A percentile compares a stretch with the other conserved stretches of the same genome.
These are phyloP conservation scores for Chrysina gloriosa DNA, from an alignment of 2,888 invertebrate species.

Conservation along the genomic window DNA sequence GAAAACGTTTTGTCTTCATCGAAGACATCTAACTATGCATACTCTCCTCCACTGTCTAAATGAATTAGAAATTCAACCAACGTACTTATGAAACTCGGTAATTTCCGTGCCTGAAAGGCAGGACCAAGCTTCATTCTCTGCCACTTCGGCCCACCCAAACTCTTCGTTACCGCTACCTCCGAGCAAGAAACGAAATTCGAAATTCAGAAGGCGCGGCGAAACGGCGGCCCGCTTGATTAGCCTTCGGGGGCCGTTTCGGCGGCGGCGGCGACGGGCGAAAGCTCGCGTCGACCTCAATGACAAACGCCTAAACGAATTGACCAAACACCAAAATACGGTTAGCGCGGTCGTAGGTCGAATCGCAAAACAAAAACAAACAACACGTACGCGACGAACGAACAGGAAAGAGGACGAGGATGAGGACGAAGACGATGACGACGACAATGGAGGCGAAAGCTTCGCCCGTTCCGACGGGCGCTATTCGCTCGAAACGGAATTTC, in stretches of 20 bases:
- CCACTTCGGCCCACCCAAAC: too few relatives aligned
- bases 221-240: slow-evolving; percentile 54
- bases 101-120: too few relatives aligned
- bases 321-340: slow-evolving; percentile 64
- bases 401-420: background rate
- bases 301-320: slow-evolving; percentile 63
- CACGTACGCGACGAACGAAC: background rate
- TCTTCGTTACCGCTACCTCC: background rate
- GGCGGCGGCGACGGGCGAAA: slow-evolving; percentile 48
- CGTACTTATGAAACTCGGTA: too few relatives aligned
- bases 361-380: slow-evolving; percentile 56
- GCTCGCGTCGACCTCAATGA: slow-evolving; percentile 55
- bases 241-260: slow-evolving; percentile 48
- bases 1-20: too few relatives aligned
- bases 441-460: too few relatives aligned
- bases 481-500: slow-evolving; percentile 29
- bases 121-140: too few relatives aligned
- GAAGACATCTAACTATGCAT: too few relatives aligned
- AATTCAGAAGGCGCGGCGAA: slow-evolving; percentile 52
- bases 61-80: too few relatives aligned
- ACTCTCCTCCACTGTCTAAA: too few relatives aligned
- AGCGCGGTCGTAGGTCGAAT: slow-evolving; percentile 59
- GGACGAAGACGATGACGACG: too few relatives aligned
- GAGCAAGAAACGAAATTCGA: slow-evolving; percentile 41
- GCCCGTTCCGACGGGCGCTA: background rate